Conservation (phyloP, 2,113 vertebrate species). For the Casuarius casuarius region DNA sequence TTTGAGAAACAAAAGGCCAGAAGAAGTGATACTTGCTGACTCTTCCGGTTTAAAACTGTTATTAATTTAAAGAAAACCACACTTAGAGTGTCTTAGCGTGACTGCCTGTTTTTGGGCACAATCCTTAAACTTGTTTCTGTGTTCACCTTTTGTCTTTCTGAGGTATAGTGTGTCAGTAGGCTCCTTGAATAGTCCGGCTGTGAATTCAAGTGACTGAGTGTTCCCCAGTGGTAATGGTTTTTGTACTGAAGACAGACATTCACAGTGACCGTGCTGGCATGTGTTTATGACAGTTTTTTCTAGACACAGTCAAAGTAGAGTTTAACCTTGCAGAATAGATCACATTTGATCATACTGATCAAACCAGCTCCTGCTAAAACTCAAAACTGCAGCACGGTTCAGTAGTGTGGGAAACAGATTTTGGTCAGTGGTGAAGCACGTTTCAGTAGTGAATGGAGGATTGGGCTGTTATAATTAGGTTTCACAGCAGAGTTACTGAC, state of each 20-base stretch:
- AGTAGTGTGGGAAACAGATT: neutral
- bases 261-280: rapidly evolving
- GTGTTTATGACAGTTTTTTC: neutral
- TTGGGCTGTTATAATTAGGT: neutral
- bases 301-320: neutral
- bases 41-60: neutral
- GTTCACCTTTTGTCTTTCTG: neutral
- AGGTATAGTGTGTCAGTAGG: neutral
- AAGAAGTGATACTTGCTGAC: neutral
- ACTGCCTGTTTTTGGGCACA: neutral
- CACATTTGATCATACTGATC: neutral
- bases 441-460: neutral
- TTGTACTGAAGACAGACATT: neutral
- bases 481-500: neutral
- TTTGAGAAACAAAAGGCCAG: neutral
- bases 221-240: neutral
- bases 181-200: rapidly evolving
- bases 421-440: rapidly evolving
- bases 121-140: neutral
- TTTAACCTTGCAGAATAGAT: neutral
- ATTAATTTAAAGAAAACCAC: neutral
- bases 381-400: rapidly evolving
- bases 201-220: rapidly evolving
- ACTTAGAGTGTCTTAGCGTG: neutral
- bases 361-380: neutral